A percentile compares a stretch with the other conserved stretches of the same genome.
These are phyloP conservation scores for Sebastes fasciatus DNA, from an alignment of 2,113 vertebrate species.

Conservation along the genomic window DNA sequence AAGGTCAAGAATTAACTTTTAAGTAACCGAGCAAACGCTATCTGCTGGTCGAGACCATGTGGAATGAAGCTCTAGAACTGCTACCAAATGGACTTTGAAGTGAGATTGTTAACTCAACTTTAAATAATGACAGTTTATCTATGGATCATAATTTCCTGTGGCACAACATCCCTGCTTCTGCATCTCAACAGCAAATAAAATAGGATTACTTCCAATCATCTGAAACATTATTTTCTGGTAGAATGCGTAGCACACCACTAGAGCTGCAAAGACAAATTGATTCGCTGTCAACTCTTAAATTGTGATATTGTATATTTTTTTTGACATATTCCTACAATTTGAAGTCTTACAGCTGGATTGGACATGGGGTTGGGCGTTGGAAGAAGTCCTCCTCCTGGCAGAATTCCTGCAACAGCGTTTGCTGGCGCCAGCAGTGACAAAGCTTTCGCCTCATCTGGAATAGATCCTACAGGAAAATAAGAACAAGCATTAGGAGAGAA, in stretches of 20 bases:
- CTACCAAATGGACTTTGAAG: not conserved
- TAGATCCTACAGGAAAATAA: slow-evolving; percentile 94
- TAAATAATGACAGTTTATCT: too few species aligned
- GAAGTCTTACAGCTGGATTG: slow-evolving; percentile 85
- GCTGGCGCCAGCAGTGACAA: slow-evolving; percentile 98
- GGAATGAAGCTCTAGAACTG: not conserved
- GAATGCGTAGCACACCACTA: not conserved
- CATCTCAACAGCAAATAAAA: not conserved
- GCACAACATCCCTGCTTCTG: not conserved
- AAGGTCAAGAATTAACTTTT: too few species aligned
- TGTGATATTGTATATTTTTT: not conserved
- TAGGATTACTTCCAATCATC: not conserved
- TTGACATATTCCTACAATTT: not conserved
- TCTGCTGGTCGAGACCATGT: too few species aligned
- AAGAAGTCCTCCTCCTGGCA: slow-evolving; percentile 97
- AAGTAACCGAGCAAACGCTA: too few species aligned
- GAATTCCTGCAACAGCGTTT: slow-evolving; percentile 97
- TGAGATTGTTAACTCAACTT: too few species aligned
- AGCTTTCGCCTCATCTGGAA: slow-evolving; percentile 99
- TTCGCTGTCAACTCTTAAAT: too few species aligned
- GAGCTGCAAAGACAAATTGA: too few species aligned
- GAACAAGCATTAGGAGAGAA: slow-evolving; percentile 81
- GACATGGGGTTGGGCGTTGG: slow-evolving; percentile 95
- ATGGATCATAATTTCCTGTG: not conserved
- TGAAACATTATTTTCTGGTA: not conserved